Conservation (phyloP, 2,113 vertebrate species). For the Rhabdomys dilectus region DNA sequence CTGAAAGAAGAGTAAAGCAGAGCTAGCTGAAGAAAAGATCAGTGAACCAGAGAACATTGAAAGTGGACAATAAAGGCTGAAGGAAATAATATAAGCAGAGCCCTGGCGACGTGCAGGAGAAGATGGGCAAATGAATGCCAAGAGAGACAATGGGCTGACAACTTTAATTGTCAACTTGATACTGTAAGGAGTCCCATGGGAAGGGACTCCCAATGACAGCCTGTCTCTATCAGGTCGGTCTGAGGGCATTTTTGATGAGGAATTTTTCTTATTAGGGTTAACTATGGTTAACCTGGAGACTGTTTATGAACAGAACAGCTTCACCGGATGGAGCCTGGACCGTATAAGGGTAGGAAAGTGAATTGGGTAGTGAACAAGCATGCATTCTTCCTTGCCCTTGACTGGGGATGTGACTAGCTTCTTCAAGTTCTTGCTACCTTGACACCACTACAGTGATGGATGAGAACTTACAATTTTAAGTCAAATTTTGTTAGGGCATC, state of each 20-base stretch:
- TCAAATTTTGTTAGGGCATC: neutral
- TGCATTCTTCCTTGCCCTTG: neutral
- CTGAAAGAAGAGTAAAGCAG: neutral
- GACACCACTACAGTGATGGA: neutral
- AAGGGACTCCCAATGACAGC: neutral
- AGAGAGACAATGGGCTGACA: neutral
- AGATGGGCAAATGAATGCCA: neutral
- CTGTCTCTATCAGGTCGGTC: neutral
- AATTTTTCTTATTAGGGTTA: neutral
- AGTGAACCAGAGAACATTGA: neutral
- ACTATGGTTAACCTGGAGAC: neutral
- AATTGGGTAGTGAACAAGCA: neutral
- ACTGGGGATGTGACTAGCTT: neutral
- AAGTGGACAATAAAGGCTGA: neutral
- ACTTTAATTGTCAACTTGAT: neutral
- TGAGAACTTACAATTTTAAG: neutral
- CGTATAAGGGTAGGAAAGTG: neutral
- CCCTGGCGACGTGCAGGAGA: no score
- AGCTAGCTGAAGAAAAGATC: neutral
- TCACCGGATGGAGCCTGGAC: neutral
- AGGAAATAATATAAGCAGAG: neutral
- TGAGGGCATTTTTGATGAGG: neutral
- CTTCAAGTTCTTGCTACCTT: neutral
- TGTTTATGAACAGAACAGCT: neutral
- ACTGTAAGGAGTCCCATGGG: neutral